A percentile compares a stretch with the other conserved stretches of the same genome.
Evolutionary conservation across 2,113 vertebrate species (phyloP).

Genomic region (Cisticola juncidis): DNA sequence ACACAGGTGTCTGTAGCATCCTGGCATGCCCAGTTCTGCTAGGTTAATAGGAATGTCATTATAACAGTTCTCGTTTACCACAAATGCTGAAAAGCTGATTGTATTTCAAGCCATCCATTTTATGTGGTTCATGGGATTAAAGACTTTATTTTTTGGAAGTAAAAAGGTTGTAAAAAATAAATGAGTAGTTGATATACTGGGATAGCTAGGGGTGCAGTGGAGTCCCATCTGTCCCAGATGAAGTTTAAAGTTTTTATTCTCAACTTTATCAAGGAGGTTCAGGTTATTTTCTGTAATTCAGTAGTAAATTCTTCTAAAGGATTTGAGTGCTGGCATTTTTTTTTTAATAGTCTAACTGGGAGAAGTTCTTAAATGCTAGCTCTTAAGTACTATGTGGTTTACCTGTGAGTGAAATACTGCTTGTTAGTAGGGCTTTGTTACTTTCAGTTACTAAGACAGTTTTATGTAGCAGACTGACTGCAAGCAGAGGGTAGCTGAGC

Average conservation of each 20-base stretch:
- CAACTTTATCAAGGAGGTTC: neutral
- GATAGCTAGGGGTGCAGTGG: neutral
- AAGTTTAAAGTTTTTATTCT: neutral
- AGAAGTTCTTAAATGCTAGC: neutral
- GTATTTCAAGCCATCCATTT: neutral
- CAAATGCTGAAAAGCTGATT: neutral
- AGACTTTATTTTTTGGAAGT: neutral
- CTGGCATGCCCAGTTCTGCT: neutral
- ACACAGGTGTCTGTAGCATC: neutral
- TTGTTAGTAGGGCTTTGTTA: neutral
- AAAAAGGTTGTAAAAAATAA: neutral
- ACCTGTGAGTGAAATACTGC: neutral
- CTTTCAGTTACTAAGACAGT: neutral
- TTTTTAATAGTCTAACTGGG: neutral
- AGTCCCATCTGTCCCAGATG: neutral
- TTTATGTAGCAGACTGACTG: neutral
- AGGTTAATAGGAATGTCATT: neutral
- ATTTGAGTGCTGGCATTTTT: neutral
- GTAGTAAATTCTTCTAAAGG: neutral
- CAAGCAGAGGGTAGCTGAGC: neutral
- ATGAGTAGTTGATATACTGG: neutral
- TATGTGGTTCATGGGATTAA: neutral
- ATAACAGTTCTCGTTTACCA: neutral
- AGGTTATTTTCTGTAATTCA: neutral
- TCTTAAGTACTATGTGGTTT: neutral